Base-by-base conservation (phyloP, 2,113 vertebrate genomes). In the Corydoras maculifer region DNA sequence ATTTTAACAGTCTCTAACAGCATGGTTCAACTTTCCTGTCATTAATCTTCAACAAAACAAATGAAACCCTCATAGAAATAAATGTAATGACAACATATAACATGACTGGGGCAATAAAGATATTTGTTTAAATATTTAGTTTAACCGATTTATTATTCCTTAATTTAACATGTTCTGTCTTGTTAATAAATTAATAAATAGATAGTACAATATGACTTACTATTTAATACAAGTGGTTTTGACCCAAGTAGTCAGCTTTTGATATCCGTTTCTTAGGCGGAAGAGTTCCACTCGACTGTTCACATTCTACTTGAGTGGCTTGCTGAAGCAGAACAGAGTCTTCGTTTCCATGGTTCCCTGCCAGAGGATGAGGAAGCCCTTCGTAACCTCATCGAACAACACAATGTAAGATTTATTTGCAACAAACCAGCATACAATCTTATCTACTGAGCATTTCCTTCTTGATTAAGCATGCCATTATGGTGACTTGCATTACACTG, bases 261-360 rank as follows among this genome's bases (percentile, higher is more conserved):
- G 25, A 54, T 50, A 49, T 55, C 13, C 3, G 35, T 70, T 64
- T 66, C 63, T 68, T 84, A 99, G 96, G 95, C 95, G 18, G 96
- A 99, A 82, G 95, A 97, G 78, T 99, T 99, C 81, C 97, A 98
- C 84, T 93, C 95, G 0, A 91, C 94, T 12, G 96, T 98, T 62
- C 97, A 98, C 5, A 90, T 94, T 70, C 90, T 99, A 70, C 78
- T 99, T 83, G 97, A 98, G 78, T 98, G 97, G 97, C 86, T 98
- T 78, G 95, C 97, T 8, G 96, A 99, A 83, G 97, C 95, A 0
- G 97, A 98, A 76, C 95, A 98, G 82, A 84, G 91, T 76, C 89
- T 99, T 59, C 95, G 96, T 81, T 99, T 98, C 86, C 95, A 98
- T 0, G 97, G 95, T 2, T 75, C 88, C 75, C 92, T 98, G 72